Evolutionary conservation across 2,797 vertebrate species (phyloP).

Genomic region (Halcyon leucocephala): DNA sequence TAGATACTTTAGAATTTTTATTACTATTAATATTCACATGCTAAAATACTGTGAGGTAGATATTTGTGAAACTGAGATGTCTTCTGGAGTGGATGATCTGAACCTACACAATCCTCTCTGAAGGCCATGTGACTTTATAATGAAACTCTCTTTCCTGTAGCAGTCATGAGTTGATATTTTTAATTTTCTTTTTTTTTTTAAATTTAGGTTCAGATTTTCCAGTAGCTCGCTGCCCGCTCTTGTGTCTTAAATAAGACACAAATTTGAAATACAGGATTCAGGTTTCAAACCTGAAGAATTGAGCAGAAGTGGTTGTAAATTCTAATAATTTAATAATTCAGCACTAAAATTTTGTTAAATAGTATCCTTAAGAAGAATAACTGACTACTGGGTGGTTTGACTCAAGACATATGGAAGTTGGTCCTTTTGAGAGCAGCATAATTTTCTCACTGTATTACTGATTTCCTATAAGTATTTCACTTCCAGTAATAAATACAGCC

Average conservation of each 20-base stretch:
- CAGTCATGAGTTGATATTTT: too few relatives aligned
- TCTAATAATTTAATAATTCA: not conserved
- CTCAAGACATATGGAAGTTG: not conserved
- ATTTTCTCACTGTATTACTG: not conserved
- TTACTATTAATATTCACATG: not conserved
- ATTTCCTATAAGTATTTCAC: not conserved
- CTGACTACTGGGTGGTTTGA: not conserved
- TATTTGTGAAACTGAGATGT: not conserved
- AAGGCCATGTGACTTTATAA: not conserved
- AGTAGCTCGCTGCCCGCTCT: not conserved
- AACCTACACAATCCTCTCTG: not conserved
- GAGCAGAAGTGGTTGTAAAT: not conserved
- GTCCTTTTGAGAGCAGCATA: not conserved
- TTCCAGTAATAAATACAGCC: slow-evolving; percentile 23
- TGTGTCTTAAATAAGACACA: not conserved
- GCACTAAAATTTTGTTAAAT: not conserved
- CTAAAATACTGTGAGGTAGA: not conserved
- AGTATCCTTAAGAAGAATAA: not conserved
- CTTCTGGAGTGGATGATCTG: not conserved
- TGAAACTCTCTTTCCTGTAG: not conserved
- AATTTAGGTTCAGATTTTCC: not conserved
- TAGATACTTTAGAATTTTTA: not conserved
- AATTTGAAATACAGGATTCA: not conserved
- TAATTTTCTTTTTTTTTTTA: not conserved
- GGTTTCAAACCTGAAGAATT: not conserved